A percentile compares a stretch with the other conserved stretches of the same genome.
Conservation (phyloP, 2,113 vertebrate species). For the Ochotona curzoniae region DNA sequence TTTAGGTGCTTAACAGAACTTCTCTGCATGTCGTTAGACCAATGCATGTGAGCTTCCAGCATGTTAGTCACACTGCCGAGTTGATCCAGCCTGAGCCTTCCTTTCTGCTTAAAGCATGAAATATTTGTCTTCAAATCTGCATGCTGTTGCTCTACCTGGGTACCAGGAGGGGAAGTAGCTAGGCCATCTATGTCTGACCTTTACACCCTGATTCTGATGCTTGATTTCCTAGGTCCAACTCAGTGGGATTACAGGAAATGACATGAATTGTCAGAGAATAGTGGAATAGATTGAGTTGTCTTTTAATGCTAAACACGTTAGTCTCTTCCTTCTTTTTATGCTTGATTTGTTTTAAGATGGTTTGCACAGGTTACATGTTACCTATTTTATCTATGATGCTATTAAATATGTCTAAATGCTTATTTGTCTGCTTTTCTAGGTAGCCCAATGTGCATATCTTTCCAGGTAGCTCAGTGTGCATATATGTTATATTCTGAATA, state of each 20-base stretch:
- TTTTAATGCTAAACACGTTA: conserved; percentile 60
- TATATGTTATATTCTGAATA: neutral
- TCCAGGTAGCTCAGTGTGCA: neutral
- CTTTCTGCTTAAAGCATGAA: conserved; percentile 38
- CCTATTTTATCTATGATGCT: neutral
- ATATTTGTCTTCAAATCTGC: neutral
- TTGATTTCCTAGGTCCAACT: conserved; percentile 54
- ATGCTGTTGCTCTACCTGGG: neutral
- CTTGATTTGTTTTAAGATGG: conserved; percentile 42
- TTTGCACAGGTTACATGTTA: neutral
- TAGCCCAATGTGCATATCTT: neutral
- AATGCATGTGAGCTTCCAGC: neutral
- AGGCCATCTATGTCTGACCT: conserved; percentile 28
- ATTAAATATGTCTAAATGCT: neutral
- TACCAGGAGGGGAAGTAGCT: neutral
- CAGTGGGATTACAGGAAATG: conserved; percentile 18
- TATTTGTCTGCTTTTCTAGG: conserved; percentile 3
- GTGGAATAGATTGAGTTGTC: neutral
- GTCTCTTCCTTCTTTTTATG: conserved; percentile 46
- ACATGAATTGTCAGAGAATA: conserved; percentile 46
- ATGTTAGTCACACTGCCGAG: neutral
- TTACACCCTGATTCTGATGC: conserved; percentile 20
- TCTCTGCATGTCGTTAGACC: neutral
- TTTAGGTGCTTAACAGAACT: conserved; percentile 13
- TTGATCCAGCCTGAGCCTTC: neutral